Conservation (phyloP, 2,888 invertebrate genomes). For the Hymenopus coronatus region DNA sequence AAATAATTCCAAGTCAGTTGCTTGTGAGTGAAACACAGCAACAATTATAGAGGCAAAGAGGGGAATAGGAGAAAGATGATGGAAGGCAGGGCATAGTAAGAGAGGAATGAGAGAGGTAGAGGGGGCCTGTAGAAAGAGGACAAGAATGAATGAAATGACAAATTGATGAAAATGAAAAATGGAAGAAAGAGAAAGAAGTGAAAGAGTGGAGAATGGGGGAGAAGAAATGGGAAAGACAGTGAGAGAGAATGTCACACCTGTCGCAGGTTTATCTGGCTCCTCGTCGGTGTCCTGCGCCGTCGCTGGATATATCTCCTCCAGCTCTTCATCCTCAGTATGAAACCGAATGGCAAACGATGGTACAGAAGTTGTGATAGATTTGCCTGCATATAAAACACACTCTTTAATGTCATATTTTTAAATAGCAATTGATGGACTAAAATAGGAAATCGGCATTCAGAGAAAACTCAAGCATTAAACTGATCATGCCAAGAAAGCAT, state of each 20-base stretch:
- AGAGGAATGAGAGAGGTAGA: no score
- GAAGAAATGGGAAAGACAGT: no score
- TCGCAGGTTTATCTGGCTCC: slow-evolving; percentile 29
- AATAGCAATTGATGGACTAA: background rate
- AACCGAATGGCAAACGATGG: slow-evolving; percentile 61
- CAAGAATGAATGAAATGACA: no score
- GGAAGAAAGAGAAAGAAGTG: no score
- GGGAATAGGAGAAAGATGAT: no score
- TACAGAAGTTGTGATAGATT: slow-evolving; percentile 49
- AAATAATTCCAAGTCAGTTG: no score
- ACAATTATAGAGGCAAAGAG: no score
- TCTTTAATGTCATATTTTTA: background rate
- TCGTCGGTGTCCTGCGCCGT: slow-evolving; percentile 57
- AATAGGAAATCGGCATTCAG: background rate
- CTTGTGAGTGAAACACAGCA: no score
- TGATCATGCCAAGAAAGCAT: background rate
- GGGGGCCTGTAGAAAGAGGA: no score
- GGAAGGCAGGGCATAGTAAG: no score
- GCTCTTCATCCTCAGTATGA: slow-evolving; percentile 72
- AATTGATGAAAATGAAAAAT: no score
- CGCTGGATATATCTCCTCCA: slow-evolving; percentile 62
- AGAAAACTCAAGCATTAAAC: background rate
- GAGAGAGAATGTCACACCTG: background rate
- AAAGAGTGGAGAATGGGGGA: no score
- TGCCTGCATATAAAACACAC: slow-evolving; percentile 41